Evolutionary conservation across 64 coral and sea anemone species (phyloP).

Genomic region (Pachyseris speciosa): DNA sequence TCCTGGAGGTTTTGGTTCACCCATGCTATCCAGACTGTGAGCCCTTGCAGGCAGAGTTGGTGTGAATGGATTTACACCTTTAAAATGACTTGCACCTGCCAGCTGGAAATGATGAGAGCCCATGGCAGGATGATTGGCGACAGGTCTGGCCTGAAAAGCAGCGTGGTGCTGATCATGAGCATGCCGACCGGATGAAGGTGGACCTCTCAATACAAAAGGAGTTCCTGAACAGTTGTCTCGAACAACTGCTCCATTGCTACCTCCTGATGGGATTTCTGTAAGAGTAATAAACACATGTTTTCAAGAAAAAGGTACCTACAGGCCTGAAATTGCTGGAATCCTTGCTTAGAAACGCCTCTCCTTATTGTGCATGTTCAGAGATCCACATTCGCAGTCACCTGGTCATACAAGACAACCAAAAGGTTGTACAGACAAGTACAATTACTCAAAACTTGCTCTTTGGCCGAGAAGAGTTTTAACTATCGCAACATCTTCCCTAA

Average conservation of each 20-base stretch:
- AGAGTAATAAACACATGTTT: neutral
- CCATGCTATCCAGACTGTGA: neutral
- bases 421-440: too few species aligned
- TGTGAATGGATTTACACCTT: slow-evolving; percentile 20
- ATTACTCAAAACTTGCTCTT: too few species aligned
- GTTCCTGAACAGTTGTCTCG: neutral
- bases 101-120: slow-evolving; percentile 6
- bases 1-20: neutral
- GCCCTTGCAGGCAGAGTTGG: neutral
- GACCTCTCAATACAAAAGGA: slow-evolving; percentile 6
- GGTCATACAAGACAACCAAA: too few species aligned
- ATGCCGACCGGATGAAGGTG: neutral
- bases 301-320: neutral
- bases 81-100: neutral
- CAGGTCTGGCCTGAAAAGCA: neutral
- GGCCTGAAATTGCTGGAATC: neutral
- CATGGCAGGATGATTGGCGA: neutral
- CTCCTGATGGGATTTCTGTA: neutral
- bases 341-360: too few species aligned
- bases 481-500: too few species aligned
- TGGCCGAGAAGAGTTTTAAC: too few species aligned
- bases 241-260: neutral
- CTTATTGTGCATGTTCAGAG: too few species aligned
- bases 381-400: too few species aligned
- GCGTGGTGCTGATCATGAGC: neutral